phyloP scores from a whole-genome alignment of 1,140 invertebrate species.

The Scylla paramamosain region DNA sequence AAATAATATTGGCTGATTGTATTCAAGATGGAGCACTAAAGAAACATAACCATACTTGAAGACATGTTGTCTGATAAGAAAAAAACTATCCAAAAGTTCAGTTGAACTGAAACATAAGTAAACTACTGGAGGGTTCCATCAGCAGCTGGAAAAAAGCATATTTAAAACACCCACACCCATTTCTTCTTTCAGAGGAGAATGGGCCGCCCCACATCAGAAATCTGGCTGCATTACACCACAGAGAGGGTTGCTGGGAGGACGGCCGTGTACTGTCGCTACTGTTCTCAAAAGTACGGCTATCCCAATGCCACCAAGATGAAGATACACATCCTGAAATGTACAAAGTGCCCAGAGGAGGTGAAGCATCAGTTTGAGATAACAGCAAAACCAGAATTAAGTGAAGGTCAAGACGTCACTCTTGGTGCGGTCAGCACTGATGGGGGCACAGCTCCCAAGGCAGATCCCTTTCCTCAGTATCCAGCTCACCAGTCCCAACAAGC shows the following conservation, averaged over 20 bases:
- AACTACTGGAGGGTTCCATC: no score
- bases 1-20: no score
- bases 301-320: conserved; percentile 74
- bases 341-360: conserved; percentile 57
- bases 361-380: conserved; percentile 36
- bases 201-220: conserved; percentile 67
- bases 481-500: background rate
- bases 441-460: background rate
- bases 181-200: conserved; percentile 70
- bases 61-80: no score
- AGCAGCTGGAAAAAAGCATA: no score
- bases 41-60: no score
- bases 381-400: background rate
- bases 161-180: background rate
- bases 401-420: background rate
- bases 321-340: conserved; percentile 58
- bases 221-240: conserved; percentile 63
- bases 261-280: conserved; percentile 54
- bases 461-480: background rate
- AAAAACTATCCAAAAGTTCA: no score
- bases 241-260: conserved; percentile 52
- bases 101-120: no score
- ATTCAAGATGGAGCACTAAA: no score
- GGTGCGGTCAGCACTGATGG: background rate
- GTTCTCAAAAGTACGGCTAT: conserved; percentile 55